phyloP scores from a whole-genome alignment of 2,888 invertebrate species.

The Diplolepis rosae region DNA sequence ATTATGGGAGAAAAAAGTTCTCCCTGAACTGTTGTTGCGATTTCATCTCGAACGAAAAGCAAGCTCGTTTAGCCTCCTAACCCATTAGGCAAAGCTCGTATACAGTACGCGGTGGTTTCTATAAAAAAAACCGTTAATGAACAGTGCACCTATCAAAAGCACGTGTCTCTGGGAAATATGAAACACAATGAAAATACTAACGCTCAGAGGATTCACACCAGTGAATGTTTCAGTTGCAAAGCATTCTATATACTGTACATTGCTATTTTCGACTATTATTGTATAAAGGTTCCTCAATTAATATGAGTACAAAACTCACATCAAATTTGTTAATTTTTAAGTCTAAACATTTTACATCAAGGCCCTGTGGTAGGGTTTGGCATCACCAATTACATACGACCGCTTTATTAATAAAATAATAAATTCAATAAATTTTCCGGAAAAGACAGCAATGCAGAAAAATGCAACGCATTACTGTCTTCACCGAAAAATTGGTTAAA shows the following conservation, averaged over 20 bases:
- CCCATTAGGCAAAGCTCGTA: slow-evolving; percentile 42
- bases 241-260: not conserved
- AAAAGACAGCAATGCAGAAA: too few relatives aligned
- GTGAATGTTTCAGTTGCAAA: not conserved
- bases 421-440: too few relatives aligned
- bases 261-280: not conserved
- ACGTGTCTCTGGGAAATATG: slow-evolving; percentile 48
- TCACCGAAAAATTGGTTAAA: too few relatives aligned
- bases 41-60: slow-evolving; percentile 36
- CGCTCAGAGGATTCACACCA: not conserved
- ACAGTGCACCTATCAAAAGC: slow-evolving; percentile 54
- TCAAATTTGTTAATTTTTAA: too few relatives aligned
- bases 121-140: slow-evolving; percentile 59
- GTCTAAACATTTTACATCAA: too few relatives aligned
- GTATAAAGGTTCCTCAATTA: not conserved
- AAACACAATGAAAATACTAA: slow-evolving; percentile 10
- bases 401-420: too few relatives aligned
- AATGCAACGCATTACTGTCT: too few relatives aligned
- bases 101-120: slow-evolving; percentile 51
- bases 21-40: slow-evolving; percentile 36
- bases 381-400: too few relatives aligned
- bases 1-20: slow-evolving; percentile 13
- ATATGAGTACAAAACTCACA: not conserved
- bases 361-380: too few relatives aligned
- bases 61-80: slow-evolving; percentile 37